Evolutionary conservation across 1,140 invertebrate genomes (phyloP).

Genomic region (Tachypleus tridentatus): DNA sequence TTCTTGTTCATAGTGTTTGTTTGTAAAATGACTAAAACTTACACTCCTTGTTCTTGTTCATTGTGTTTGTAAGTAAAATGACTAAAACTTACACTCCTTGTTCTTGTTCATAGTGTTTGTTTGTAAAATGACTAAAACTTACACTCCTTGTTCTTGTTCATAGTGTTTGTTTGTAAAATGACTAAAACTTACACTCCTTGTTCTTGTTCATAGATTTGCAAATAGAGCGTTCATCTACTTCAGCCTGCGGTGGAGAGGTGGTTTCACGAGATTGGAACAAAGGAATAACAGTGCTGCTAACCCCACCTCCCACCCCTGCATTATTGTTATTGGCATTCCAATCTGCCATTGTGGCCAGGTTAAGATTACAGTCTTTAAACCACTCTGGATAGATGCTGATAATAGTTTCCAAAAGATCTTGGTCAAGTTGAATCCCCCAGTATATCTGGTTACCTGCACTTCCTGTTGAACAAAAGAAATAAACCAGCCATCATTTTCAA

Average conservation of each 20-base stretch:
- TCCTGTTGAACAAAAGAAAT: slow-evolving; percentile 12
- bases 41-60: no score
- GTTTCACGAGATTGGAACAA: slow-evolving; percentile 7
- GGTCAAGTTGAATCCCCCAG: slow-evolving; percentile 79
- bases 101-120: no score
- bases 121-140: no score
- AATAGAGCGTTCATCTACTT: slow-evolving; percentile 85
- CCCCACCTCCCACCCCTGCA: background rate
- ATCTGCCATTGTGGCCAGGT: background rate
- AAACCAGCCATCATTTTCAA: background rate
- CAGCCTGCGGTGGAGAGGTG: slow-evolving; percentile 47
- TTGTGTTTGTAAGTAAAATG: no score
- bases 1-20: no score
- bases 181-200: slow-evolving; percentile 56
- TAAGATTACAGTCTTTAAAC: slow-evolving; percentile 48
- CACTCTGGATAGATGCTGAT: slow-evolving; percentile 80
- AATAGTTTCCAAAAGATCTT: slow-evolving; percentile 77
- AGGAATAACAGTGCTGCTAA: slow-evolving; percentile 5
- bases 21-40: no score
- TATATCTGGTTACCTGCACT: slow-evolving; percentile 39
- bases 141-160: no score
- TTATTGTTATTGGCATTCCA: slow-evolving; percentile 3
- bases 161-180: no score
- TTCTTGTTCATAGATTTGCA: slow-evolving; percentile 90
- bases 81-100: no score